Conservation (phyloP, 2,888 invertebrate genomes). For the Drosophila subquinaria region DNA sequence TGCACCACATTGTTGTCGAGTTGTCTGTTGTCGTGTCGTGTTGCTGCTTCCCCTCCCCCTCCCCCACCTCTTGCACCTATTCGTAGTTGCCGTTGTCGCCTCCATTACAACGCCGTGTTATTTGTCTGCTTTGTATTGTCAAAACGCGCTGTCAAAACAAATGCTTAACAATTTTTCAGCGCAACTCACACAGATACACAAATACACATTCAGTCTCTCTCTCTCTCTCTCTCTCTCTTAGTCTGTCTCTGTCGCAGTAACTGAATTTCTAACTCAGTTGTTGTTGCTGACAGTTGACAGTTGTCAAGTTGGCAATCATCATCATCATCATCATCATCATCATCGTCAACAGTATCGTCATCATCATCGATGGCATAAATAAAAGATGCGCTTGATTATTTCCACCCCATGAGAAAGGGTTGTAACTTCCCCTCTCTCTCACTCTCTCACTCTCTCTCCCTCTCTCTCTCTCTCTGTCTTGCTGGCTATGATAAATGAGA, state of each 20-base stretch:
- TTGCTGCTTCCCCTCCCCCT: not conserved
- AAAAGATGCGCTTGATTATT: conserved; percentile 61
- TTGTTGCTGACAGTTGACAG: conserved; percentile 73
- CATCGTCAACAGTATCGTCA: conserved; percentile 17
- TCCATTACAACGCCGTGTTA: conserved; percentile 54
- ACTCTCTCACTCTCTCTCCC: not conserved
- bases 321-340: conserved; percentile 22
- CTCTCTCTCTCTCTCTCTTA: conserved; percentile 2
- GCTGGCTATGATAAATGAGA: conserved; percentile 68
- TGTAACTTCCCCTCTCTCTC: not conserved
- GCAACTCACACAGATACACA: conserved; percentile 38
- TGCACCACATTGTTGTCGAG: not conserved
- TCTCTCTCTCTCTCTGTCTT: not conserved
- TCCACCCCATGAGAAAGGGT: conserved; percentile 29
- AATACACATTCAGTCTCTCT: not conserved
- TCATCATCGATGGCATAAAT: conserved; percentile 66
- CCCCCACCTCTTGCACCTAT: not conserved
- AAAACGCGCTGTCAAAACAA: conserved; percentile 78
- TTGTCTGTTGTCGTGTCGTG: conserved; percentile 12
- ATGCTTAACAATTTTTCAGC: conserved; percentile 78
- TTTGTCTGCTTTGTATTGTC: conserved; percentile 73
- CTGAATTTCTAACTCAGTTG: conserved; percentile 31
- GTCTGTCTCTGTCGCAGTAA: conserved; percentile 10
- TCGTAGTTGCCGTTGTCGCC: conserved; percentile 7
- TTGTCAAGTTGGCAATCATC: conserved; percentile 69